phyloP scores from a whole-genome alignment of 2,113 vertebrate species.

The Melanotaenia duboulayi region DNA sequence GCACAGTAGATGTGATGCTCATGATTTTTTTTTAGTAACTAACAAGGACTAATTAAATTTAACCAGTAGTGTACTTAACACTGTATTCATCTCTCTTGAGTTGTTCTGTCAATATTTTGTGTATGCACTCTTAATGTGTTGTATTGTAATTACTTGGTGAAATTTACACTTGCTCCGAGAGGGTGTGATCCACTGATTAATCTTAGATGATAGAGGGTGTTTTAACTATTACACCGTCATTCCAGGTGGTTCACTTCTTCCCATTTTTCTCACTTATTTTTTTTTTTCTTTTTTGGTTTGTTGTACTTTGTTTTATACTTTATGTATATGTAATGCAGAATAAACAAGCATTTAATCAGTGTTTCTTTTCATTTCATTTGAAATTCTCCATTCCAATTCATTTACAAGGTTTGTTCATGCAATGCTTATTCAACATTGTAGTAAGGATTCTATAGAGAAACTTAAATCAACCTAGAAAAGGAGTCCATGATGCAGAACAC shows the following conservation, averaged over 20 bases:
- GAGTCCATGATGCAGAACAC: too few relatives aligned
- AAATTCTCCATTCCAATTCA: too few relatives aligned
- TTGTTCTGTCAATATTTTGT: slow-evolving; percentile 72
- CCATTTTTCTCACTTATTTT: slow-evolving; percentile 68
- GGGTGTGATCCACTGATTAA: slow-evolving; percentile 47
- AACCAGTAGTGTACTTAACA: slow-evolving; percentile 61
- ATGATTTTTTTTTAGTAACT: slow-evolving; percentile 67
- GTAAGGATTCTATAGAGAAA: too few relatives aligned
- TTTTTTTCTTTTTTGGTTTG: slow-evolving; percentile 78
- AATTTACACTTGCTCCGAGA: slow-evolving; percentile 52
- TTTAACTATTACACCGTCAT: slow-evolving; percentile 46
- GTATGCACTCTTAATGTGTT: slow-evolving; percentile 71
- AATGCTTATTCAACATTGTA: too few relatives aligned
- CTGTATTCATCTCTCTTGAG: slow-evolving; percentile 63
- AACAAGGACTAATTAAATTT: slow-evolving; percentile 54
- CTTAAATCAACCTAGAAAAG: too few relatives aligned
- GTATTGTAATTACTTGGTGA: slow-evolving; percentile 70
- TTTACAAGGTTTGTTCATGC: too few relatives aligned
- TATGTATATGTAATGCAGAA: slow-evolving; percentile 75
- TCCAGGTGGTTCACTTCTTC: slow-evolving; percentile 47
- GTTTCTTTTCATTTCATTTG: slow-evolving; percentile 20
- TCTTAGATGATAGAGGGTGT: slow-evolving; percentile 45
- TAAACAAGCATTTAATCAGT: slow-evolving; percentile 75
- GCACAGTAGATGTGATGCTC: slow-evolving; percentile 64
- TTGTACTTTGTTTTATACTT: slow-evolving; percentile 83